These are phyloP conservation scores for Meta bourneti DNA, from an alignment of 2,888 invertebrate species.

Conservation along the genomic window DNA sequence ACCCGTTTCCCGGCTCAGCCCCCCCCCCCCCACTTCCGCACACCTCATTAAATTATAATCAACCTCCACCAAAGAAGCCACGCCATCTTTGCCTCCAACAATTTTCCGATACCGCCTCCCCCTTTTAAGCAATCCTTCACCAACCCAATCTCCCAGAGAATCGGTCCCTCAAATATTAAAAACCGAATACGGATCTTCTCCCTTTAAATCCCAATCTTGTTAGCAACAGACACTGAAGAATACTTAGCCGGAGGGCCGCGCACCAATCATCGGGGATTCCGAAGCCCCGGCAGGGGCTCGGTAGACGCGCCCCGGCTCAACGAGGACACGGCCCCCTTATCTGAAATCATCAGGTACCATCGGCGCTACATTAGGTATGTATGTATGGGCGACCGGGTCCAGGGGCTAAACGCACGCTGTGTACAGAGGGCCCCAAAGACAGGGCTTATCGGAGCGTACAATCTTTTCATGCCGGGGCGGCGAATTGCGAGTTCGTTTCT, in stretches of 20 bases:
- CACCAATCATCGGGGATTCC: background rate
- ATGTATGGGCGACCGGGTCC: conserved; percentile 48
- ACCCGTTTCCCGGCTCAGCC: background rate
- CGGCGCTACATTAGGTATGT: conserved; percentile 64
- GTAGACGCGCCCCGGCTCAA: background rate
- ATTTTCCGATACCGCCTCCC: conserved; percentile 3
- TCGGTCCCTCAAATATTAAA: conserved; percentile 40
- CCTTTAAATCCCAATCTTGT: conserved; percentile 40
- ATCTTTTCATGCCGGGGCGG: conserved; percentile 71
- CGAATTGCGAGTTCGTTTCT: conserved; percentile 54
- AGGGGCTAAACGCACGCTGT: conserved; percentile 62
- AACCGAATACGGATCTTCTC: conserved; percentile 18
- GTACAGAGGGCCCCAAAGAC: conserved; percentile 59
- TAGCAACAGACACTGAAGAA: conserved; percentile 19
- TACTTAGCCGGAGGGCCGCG: background rate
- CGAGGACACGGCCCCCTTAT: conserved; percentile 6
- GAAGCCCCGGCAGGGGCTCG: background rate
- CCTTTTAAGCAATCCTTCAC: background rate
- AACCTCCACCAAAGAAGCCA: conserved; percentile 1
- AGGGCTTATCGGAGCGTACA: conserved; percentile 63
- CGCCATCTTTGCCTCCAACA: conserved; percentile 5
- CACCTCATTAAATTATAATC: conserved; percentile 4
- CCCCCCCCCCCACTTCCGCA: background rate
- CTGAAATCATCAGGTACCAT: conserved; percentile 54
- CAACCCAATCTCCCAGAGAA: background rate